These are phyloP conservation scores for Hypsopygia costalis DNA, from an alignment of 2,888 invertebrate genomes.

Conservation along the genomic window DNA sequence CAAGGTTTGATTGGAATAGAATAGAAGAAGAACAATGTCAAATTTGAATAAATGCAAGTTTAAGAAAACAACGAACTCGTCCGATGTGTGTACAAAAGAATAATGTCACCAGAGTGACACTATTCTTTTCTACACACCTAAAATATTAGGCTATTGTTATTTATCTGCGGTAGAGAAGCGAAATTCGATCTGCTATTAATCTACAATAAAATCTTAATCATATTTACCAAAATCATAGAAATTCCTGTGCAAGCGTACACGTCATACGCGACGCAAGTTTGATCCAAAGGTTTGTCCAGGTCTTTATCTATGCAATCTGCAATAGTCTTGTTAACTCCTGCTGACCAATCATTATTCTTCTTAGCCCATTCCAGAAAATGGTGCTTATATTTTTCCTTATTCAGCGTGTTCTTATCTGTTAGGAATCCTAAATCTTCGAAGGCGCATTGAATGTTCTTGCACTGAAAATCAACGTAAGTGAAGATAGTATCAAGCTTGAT, in stretches of 20 bases:
- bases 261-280: conserved; percentile 63
- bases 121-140: too few relatives aligned
- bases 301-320: conserved; percentile 60
- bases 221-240: conserved; percentile 62
- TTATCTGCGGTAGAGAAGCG: too few relatives aligned
- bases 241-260: conserved; percentile 68
- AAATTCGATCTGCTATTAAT: too few relatives aligned
- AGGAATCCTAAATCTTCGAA: conserved; percentile 68
- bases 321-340: conserved; percentile 54
- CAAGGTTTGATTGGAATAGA: too few relatives aligned
- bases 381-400: conserved; percentile 52
- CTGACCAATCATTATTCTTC: conserved; percentile 47
- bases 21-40: too few relatives aligned
- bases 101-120: too few relatives aligned
- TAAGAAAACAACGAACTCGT: too few relatives aligned
- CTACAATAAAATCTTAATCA: not conserved
- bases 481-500: too few relatives aligned
- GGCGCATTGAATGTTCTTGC: conserved; percentile 62
- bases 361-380: conserved; percentile 55
- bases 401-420: conserved; percentile 44
- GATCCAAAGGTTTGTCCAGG: conserved; percentile 53
- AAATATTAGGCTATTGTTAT: too few relatives aligned
- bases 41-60: too few relatives aligned
- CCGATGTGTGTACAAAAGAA: too few relatives aligned
- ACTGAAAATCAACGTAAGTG: conserved; percentile 48